A percentile compares a stretch with the other conserved stretches of the same genome.
Evolutionary conservation across 2,113 vertebrate species (phyloP).

Genomic region (Cephalopholis sonnerati): DNA sequence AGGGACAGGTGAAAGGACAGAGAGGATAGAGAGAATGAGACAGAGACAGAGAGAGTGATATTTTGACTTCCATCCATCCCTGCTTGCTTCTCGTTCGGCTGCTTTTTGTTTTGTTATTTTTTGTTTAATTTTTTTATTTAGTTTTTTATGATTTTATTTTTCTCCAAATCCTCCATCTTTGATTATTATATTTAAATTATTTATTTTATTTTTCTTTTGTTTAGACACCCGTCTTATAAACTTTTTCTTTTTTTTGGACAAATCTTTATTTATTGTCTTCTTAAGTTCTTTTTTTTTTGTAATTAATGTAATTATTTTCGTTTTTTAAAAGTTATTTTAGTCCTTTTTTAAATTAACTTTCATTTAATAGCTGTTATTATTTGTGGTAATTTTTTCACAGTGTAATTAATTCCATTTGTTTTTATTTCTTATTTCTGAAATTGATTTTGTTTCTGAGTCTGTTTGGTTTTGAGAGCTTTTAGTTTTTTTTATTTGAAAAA

Average conservation of each 20-base stretch:
- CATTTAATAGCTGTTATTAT: not conserved
- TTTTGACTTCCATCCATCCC: constrained; percentile 84
- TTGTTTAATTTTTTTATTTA: not conserved
- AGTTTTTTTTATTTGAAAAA: constrained; percentile 29
- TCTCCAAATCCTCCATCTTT: not conserved
- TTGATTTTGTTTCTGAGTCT: constrained; percentile 1
- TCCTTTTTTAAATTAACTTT: not conserved
- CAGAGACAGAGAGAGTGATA: constrained; percentile 57
- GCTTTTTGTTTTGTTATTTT: constrained; percentile 48
- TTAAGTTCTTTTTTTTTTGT: too few relatives aligned
- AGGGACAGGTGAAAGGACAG: constrained; percentile 23
- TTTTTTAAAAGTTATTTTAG: not conserved
- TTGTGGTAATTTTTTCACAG: not conserved
- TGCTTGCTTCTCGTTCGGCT: constrained; percentile 83
- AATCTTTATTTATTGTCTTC: too few relatives aligned
- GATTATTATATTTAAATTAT: not conserved
- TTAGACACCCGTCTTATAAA: too few relatives aligned
- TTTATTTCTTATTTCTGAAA: not conserved
- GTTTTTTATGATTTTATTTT: not conserved
- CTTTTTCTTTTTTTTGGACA: too few relatives aligned
- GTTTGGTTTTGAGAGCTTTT: not conserved
- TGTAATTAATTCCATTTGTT: not conserved
- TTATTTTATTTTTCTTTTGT: not conserved
- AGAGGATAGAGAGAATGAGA: constrained; percentile 64
- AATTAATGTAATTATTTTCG: not conserved